Evolutionary conservation across 2,113 vertebrate genomes (phyloP).

Genomic region (Bombycilla garrulus): DNA sequence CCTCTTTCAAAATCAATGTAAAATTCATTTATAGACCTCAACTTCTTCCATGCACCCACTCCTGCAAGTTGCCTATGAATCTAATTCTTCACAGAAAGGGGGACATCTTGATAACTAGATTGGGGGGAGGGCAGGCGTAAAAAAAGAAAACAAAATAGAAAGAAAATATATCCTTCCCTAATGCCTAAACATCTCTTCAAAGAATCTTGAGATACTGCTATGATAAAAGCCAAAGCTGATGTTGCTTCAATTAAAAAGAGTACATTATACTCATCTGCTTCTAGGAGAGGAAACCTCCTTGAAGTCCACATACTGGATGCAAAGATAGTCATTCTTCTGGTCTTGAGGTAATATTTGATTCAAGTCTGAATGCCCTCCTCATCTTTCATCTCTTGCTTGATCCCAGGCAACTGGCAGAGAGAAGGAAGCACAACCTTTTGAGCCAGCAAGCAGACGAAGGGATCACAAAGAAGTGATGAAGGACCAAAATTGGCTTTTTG

Average conservation of each 20-base stretch:
- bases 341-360: conserved; percentile 54
- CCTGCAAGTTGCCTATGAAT: neutral
- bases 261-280: conserved; percentile 64
- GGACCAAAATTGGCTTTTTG: neutral
- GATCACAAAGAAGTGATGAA: conserved; percentile 49
- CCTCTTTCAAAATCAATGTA: neutral
- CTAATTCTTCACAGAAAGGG: neutral
- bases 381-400: conserved; percentile 49
- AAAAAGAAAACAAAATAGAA: neutral
- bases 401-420: conserved; percentile 64
- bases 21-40: neutral
- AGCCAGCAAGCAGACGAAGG: conserved; percentile 46
- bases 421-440: conserved; percentile 66
- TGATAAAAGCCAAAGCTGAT: neutral
- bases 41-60: neutral
- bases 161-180: neutral
- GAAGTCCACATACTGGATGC: conserved; percentile 53
- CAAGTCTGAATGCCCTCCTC: conserved; percentile 60
- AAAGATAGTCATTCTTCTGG: conserved; percentile 50
- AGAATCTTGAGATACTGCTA: neutral
- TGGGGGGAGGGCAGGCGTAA: neutral
- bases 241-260: conserved; percentile 56
- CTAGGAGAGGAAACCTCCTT: conserved; percentile 57
- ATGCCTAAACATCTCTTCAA: neutral
- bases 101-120: neutral